phyloP scores from a whole-genome alignment of 2,797 vertebrate genomes.

The Tiaroga cobitis region DNA sequence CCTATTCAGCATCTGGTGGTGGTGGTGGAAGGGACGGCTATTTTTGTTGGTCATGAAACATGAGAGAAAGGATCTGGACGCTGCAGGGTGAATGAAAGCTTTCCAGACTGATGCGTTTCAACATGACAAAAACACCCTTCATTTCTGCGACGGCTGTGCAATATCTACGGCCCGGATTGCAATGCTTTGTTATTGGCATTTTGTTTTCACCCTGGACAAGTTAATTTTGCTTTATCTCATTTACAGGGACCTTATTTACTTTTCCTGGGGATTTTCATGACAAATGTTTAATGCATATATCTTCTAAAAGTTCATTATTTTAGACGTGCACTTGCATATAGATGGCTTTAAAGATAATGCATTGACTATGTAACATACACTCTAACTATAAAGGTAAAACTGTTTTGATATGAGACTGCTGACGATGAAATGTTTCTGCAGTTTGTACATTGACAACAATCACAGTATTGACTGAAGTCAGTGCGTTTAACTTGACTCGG shows the following conservation, averaged over 20 bases:
- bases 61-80: constrained; percentile 61
- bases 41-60: constrained; percentile 59
- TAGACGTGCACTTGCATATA: neutral
- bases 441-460: neutral
- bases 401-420: neutral
- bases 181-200: neutral
- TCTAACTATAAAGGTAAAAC: neutral
- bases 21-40: constrained; percentile 42
- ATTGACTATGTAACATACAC: neutral
- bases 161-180: neutral
- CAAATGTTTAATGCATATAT: neutral
- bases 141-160: constrained; percentile 15
- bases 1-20: constrained; percentile 52
- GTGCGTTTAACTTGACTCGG: neutral
- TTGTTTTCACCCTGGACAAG: neutral
- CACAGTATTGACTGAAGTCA: neutral
- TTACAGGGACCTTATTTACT: neutral
- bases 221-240: neutral
- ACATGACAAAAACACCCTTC: constrained; percentile 33
- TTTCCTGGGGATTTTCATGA: neutral
- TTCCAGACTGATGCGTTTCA: constrained; percentile 38
- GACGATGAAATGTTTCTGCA: neutral
- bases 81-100: constrained; percentile 35
- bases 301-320: neutral
- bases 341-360: neutral